These are phyloP conservation scores for Sinocyclocheilus grahami DNA, from an alignment of 2,113 vertebrate species.

Conservation along the genomic window DNA sequence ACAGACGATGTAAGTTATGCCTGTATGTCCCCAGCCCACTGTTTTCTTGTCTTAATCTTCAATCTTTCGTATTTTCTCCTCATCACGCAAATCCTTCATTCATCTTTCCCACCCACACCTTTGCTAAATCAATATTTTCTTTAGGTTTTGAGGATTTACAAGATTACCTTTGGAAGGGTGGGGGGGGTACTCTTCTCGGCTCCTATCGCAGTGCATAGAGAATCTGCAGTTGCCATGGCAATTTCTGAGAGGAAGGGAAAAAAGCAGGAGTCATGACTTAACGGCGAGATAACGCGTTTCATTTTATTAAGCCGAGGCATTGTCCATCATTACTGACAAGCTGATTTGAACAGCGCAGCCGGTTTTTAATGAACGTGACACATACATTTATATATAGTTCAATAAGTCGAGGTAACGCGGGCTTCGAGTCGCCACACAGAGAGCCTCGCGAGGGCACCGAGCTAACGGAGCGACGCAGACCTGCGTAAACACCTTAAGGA, in stretches of 20 bases:
- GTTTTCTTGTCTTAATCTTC: not conserved
- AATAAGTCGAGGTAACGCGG: not conserved
- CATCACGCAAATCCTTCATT: constrained; percentile 51
- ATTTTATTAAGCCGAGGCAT: constrained; percentile 11
- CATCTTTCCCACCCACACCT: constrained; percentile 54
- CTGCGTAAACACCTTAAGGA: not conserved
- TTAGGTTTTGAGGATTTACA: constrained; percentile 70
- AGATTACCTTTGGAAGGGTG: constrained; percentile 67
- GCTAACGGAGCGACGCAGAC: not conserved
- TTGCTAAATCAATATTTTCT: constrained; percentile 62
- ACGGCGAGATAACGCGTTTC: constrained; percentile 68
- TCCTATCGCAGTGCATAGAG: constrained; percentile 62
- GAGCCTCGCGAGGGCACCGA: not conserved
- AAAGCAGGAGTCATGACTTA: constrained; percentile 64
- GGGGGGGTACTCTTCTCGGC: constrained; percentile 61
- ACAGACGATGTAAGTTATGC: no score
- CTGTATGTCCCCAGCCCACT: not conserved
- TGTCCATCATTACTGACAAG: constrained; percentile 30
- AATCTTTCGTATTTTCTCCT: not conserved
- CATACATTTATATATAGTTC: not conserved
- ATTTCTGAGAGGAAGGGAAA: constrained; percentile 48
- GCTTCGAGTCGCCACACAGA: not conserved
- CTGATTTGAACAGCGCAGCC: not conserved
- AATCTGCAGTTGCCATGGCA: constrained; percentile 75
- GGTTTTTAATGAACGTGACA: not conserved